Evolutionary conservation across 2,113 vertebrate species (phyloP).

Genomic region (Aphyosemion australe): DNA sequence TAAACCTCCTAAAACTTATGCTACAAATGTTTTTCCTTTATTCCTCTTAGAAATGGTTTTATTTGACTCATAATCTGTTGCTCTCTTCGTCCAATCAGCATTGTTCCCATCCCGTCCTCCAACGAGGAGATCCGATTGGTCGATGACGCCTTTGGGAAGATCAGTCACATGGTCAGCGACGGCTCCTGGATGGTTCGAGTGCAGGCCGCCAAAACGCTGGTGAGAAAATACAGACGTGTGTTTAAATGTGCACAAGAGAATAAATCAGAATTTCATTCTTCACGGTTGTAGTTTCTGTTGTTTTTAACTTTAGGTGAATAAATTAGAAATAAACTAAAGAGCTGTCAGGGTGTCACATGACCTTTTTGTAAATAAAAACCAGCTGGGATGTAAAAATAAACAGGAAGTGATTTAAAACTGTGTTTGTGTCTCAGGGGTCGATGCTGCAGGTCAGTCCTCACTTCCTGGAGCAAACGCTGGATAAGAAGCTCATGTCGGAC

Average conservation of each 20-base stretch:
- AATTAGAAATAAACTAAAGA: too few species aligned
- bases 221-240: conserved; percentile 65
- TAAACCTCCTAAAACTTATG: too few species aligned
- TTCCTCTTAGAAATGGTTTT: too few species aligned
- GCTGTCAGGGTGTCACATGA: too few species aligned
- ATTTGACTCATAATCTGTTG: background rate
- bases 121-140: conserved; percentile 97
- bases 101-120: conserved; percentile 95
- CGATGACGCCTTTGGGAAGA: conserved; percentile 96
- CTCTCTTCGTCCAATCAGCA: conserved; percentile 74
- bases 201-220: conserved; percentile 93
- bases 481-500: conserved; percentile 99
- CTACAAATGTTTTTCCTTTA: too few species aligned
- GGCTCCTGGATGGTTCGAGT: conserved; percentile 97
- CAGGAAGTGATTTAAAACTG: too few species aligned
- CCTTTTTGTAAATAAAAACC: too few species aligned
- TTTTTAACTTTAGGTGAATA: too few species aligned
- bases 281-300: too few species aligned
- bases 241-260: too few species aligned
- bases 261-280: too few species aligned
- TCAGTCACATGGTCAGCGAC: conserved; percentile 97
- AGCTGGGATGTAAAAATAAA: too few species aligned
- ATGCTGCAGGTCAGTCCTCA: conserved; percentile 97
- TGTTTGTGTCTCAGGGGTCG: conserved; percentile 81
- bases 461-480: conserved; percentile 96